A percentile compares a stretch with the other conserved stretches of the same genome.
These are phyloP conservation scores for Chrysina gloriosa DNA, from an alignment of 2,888 invertebrate genomes.

Conservation along the genomic window DNA sequence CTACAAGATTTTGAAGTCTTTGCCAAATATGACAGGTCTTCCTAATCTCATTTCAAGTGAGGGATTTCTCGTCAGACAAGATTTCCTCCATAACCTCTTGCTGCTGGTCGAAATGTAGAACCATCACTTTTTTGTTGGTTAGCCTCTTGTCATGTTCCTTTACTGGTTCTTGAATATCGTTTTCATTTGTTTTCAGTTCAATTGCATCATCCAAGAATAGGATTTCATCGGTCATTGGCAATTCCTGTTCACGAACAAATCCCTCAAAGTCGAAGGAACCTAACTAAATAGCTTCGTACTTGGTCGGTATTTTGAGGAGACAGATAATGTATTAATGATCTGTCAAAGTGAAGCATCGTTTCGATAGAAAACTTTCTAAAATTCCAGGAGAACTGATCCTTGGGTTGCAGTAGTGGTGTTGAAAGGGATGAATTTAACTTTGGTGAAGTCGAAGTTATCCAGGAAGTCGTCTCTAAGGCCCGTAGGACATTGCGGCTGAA, in stretches of 20 bases:
- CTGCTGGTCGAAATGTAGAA: too few relatives aligned
- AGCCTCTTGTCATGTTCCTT: slow-evolving; percentile 23
- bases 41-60: too few relatives aligned
- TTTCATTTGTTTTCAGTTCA: slow-evolving; percentile 21
- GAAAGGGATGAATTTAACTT: slow-evolving; percentile 46
- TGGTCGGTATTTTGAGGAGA: neutral
- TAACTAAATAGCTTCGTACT: neutral
- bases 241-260: neutral
- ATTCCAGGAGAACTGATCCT: slow-evolving; percentile 52
- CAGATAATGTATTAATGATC: neutral
- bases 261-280: slow-evolving; percentile 1
- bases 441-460: slow-evolving; percentile 44
- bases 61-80: too few relatives aligned
- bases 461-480: slow-evolving; percentile 45
- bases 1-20: too few relatives aligned
- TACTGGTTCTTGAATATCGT: slow-evolving; percentile 29
- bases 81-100: too few relatives aligned
- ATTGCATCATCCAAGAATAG: slow-evolving; percentile 11
- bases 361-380: slow-evolving; percentile 54
- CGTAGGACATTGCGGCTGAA: slow-evolving; percentile 50
- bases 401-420: slow-evolving; percentile 53
- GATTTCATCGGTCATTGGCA: slow-evolving; percentile 15
- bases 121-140: slow-evolving; percentile 28
- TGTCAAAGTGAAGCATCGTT: slow-evolving; percentile 43
- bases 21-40: too few relatives aligned